A percentile compares a stretch with the other conserved stretches of the same genome.
phyloP scores from a whole-genome alignment of 2,888 invertebrate genomes.

The Antheraea assamensis region DNA sequence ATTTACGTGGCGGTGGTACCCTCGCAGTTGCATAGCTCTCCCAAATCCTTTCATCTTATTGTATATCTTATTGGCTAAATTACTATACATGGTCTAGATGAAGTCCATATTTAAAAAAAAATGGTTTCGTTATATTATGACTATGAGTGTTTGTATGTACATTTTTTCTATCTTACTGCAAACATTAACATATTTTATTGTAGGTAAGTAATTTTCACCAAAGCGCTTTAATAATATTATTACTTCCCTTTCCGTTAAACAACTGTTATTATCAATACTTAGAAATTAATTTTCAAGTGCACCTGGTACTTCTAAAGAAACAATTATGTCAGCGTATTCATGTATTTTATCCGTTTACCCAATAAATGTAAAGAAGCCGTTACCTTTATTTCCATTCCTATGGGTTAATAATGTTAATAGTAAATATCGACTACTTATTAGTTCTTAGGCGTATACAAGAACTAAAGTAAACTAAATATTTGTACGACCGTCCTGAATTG shows the following conservation, averaged over 20 bases:
- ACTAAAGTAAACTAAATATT: not conserved
- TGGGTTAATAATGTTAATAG: not conserved
- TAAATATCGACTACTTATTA: not conserved
- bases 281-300: not conserved
- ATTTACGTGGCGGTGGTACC: too few species aligned
- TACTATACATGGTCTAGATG: not conserved
- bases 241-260: constrained; percentile 7
- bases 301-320: not conserved
- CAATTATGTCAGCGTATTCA: not conserved
- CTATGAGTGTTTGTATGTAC: not conserved
- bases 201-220: not conserved
- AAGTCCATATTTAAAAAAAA: not conserved
- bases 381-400: too few species aligned
- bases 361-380: not conserved
- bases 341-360: not conserved
- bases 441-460: not conserved
- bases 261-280: constrained; percentile 1
- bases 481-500: not conserved
- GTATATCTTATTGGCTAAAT: too few species aligned
- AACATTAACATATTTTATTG: not conserved
- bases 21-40: too few species aligned
- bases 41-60: too few species aligned
- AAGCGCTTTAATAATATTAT: not conserved
- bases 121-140: not conserved
- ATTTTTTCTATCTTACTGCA: not conserved